These are phyloP conservation scores for Steinernema khuongi DNA, from an alignment of 1,140 invertebrate genomes.

Conservation along the genomic window DNA sequence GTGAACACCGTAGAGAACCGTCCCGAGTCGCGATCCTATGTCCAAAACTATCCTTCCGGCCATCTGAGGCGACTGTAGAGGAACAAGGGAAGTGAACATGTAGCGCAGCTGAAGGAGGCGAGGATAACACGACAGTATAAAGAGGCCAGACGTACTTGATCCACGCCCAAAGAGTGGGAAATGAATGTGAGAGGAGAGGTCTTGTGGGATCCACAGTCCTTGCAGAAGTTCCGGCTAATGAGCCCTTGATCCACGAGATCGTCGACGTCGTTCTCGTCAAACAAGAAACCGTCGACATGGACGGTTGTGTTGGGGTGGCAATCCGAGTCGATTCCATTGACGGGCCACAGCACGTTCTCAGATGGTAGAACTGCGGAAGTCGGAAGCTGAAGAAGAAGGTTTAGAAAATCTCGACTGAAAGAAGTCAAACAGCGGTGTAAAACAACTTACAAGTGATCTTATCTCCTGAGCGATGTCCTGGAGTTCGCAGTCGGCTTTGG, in stretches of 20 bases:
- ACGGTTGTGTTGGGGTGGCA: not conserved
- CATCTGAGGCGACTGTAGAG: not conserved
- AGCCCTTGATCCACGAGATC: constrained; percentile 1
- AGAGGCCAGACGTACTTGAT: not conserved
- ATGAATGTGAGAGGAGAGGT: constrained; percentile 10
- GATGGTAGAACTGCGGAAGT: not conserved
- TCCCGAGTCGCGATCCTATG: not conserved
- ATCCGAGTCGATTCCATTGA: not conserved
- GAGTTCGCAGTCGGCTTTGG: not conserved
- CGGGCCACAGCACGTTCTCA: not conserved
- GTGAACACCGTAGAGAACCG: not conserved
- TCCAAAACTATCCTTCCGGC: not conserved
- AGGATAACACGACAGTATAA: not conserved
- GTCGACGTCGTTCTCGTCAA: constrained; percentile 2
- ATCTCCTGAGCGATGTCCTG: constrained; percentile 10
- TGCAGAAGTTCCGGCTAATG: not conserved
- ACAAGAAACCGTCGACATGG: not conserved
- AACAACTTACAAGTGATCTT: not conserved
- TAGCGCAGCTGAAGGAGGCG: not conserved
- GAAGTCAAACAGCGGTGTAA: not conserved
- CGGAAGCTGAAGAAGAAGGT: not conserved
- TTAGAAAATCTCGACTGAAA: too few species aligned
- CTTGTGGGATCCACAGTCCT: not conserved
- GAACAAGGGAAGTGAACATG: constrained; percentile 4
- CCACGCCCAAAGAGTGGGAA: not conserved